Evolutionary conservation across 2,888 invertebrate species (phyloP), one percentile per base, ranked within the genome.

Genomic region (Diarsia brunnea): DNA sequence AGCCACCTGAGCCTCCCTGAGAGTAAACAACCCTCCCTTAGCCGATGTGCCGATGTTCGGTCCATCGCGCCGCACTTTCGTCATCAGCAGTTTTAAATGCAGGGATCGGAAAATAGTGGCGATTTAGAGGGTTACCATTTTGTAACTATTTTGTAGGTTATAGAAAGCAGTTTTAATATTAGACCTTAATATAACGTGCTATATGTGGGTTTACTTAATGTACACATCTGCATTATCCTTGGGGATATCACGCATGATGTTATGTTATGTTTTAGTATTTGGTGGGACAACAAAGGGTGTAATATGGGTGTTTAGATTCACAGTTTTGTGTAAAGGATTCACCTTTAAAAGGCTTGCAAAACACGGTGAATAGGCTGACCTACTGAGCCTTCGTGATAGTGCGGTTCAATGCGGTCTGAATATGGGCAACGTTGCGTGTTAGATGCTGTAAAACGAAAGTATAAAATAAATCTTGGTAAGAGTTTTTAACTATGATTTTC

Each of bases 1-100:
- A 82, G 87, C 88, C 94, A 94, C 94, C 94, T 94, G 94, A 68
- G 93, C 84, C 82, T 78, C 77, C 80, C 84, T 82, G 51, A n/a
- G 73, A 78, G 81, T 82, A 87, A 86, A 87, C 88, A 87, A 84
- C 85, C 85, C 85, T 84, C 84, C 69, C 78, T 81, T 70, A 73
- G 78, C 79, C 76, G 79, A 87, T 80, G 75, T 75, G 71, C 74
- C 75, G 43, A 80, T 68, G 66, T 65, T 79, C 69, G 73, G 78
- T 68, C 81, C 68, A 84, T 84, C 73, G 81, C 70, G 72, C 73
- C 64, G 64, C 38, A 58, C 2, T 66, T 64, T 19, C 19, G 45
- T 45, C 69, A 73, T 87, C 86, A 86, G 75, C 85, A 72, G 69
- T 74, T 84, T 86, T 87, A 77, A 83, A 87, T 78, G 69, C 81